Percentiles rank a stretch among this genome's conserved stretches.
phyloP scores from a whole-genome alignment of 1,140 invertebrate genomes.

The Campoletis sonorensis region DNA sequence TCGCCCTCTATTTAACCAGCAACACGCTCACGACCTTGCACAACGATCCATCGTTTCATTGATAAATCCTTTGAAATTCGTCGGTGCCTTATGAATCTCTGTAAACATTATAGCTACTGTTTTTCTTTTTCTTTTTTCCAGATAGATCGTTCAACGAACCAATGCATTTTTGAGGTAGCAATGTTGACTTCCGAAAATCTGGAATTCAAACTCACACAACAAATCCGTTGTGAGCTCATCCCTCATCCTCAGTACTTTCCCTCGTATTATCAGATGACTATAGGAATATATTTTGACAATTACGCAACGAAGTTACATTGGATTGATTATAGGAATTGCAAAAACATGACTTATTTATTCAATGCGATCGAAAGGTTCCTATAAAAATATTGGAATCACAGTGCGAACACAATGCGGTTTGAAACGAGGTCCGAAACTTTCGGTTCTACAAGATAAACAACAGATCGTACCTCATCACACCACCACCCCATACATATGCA shows the following conservation, averaged over 20 bases:
- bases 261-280: no score
- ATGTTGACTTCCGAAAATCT: no score
- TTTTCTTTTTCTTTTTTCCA: background rate
- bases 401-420: background rate
- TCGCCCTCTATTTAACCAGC: slow-evolving; percentile 34
- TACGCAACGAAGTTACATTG: no score
- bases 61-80: slow-evolving; percentile 6
- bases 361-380: background rate
- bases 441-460: background rate
- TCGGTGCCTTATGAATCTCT: background rate
- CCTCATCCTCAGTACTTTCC: background rate
- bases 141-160: no score
- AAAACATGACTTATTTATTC: no score
- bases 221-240: no score
- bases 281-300: no score
- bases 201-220: no score
- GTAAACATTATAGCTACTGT: slow-evolving; percentile 10
- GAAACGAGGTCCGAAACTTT: background rate
- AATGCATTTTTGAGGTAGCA: no score
- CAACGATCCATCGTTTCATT: slow-evolving; percentile 11
- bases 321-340: no score
- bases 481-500: background rate
- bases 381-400: background rate
- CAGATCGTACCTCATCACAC: background rate
- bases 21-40: slow-evolving; percentile 26